Evolutionary conservation across 2,797 vertebrate genomes (phyloP).

Genomic region (Lindbergichthys nudifrons): DNA sequence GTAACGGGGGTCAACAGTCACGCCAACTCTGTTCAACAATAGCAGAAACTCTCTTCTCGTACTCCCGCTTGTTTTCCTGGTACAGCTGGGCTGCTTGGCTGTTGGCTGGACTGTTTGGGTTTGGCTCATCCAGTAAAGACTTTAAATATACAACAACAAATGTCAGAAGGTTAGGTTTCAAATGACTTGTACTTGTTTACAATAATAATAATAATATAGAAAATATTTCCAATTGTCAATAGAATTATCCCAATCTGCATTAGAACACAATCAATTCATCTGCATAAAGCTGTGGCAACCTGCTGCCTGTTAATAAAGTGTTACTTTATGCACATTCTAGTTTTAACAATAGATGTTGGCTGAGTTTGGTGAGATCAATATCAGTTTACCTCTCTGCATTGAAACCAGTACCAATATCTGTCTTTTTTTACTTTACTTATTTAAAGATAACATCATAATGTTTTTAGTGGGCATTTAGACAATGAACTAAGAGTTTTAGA

Average conservation of each 20-base stretch:
- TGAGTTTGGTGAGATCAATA: no score
- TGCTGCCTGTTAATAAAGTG: no score
- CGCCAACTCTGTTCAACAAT: slow-evolving; percentile 99
- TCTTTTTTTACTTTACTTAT: no score
- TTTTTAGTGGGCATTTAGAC: no score
- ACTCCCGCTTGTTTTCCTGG: slow-evolving; percentile 99
- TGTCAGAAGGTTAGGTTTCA: slow-evolving; percentile 27
- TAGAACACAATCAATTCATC: no score
- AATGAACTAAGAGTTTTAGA: no score
- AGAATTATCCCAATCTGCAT: neutral
- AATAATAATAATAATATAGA: neutral
- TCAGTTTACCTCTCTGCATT: no score
- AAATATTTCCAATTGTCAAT: neutral
- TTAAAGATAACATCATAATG: no score
- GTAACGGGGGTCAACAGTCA: slow-evolving; percentile 94
- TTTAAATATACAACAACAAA: slow-evolving; percentile 71
- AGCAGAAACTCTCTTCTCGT: slow-evolving; percentile 99
- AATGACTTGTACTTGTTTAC: slow-evolving; percentile 6
- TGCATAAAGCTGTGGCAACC: no score
- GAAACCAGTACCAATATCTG: no score
- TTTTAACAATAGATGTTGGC: no score
- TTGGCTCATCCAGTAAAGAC: slow-evolving; percentile 99
- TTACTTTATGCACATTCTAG: no score
- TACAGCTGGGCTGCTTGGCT: slow-evolving; percentile 99
- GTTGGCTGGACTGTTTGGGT: slow-evolving; percentile 99